Evolutionary conservation across 2,113 vertebrate species (phyloP).

Genomic region (Stegastes partitus): DNA sequence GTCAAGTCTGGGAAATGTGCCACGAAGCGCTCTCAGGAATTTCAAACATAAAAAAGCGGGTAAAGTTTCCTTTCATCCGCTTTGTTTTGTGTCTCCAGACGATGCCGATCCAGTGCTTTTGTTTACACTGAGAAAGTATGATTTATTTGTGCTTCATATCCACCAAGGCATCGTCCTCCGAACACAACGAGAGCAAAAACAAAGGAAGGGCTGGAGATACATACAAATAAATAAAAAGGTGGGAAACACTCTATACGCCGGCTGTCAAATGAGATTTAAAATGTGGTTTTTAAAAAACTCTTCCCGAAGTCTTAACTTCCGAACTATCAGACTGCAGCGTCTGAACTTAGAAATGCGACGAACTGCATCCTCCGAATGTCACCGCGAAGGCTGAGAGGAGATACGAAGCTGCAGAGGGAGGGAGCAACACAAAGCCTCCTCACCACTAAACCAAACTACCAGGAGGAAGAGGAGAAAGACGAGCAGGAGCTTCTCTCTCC

Average conservation of each 20-base stretch:
- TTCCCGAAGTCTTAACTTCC: conserved; percentile 39
- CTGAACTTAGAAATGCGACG: conserved; percentile 21
- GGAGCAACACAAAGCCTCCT: too few species aligned
- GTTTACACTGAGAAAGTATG: conserved; percentile 46
- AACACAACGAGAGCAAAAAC: conserved; percentile 20
- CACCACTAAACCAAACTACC: too few species aligned
- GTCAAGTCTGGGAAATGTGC: conserved; percentile 40
- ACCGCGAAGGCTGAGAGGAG: conserved; percentile 33
- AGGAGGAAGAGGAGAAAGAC: too few species aligned
- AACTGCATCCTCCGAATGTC: conserved; percentile 56
- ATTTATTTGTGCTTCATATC: conserved; percentile 54
- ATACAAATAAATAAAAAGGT: conserved; percentile 15
- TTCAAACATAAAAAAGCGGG: conserved; percentile 39
- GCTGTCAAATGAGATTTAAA: conserved; percentile 48
- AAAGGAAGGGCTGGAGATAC: conserved; percentile 37
- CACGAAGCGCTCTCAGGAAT: conserved; percentile 43
- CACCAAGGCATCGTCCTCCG: conserved; percentile 36
- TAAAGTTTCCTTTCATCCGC: conserved; percentile 56
- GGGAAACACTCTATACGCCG: conserved; percentile 36
- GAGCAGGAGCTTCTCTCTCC: too few species aligned
- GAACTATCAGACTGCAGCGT: conserved; percentile 18
- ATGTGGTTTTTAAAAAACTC: neutral
- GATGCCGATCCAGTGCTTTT: conserved; percentile 37
- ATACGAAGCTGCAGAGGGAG: conserved; percentile 28
- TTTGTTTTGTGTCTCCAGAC: conserved; percentile 53